Percentiles rank a stretch among this genome's conserved stretches.
Conservation (phyloP, 23 tunicate species). For the Phallusia fumigata region DNA sequence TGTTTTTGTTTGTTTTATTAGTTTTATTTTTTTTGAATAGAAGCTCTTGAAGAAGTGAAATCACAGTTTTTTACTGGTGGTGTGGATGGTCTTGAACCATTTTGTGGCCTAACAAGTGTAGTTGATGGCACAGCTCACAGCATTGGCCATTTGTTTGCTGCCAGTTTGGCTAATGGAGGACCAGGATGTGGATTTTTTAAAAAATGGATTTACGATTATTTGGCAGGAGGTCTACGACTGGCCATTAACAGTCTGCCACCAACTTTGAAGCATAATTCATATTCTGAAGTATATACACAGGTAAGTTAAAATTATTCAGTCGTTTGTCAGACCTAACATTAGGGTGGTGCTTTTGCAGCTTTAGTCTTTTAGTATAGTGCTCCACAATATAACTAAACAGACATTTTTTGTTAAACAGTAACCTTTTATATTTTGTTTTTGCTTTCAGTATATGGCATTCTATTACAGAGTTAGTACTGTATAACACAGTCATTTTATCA, state of each 20-base stretch:
- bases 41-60: background rate
- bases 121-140: slow-evolving; percentile 15
- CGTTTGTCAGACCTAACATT: no score
- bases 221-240: background rate
- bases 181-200: slow-evolving; percentile 2
- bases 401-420: no score
- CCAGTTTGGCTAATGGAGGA: slow-evolving; percentile 17
- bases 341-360: no score
- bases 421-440: no score
- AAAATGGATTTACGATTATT: background rate
- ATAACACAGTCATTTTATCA: no score
- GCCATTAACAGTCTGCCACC: background rate
- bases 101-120: background rate
- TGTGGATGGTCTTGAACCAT: slow-evolving; percentile 4
- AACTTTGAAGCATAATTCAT: slow-evolving; percentile 4
- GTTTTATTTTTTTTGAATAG: slow-evolving; percentile 10
- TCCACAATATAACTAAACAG: no score
- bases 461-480: no score
- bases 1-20: background rate
- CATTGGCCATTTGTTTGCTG: slow-evolving; percentile 13
- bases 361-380: no score
- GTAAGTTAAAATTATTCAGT: no score
- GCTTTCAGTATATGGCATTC: no score
- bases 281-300: background rate
- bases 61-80: slow-evolving; percentile 6